These are phyloP conservation scores for Cephus pygmeus DNA, from an alignment of 2,888 invertebrate species.

Conservation along the genomic window DNA sequence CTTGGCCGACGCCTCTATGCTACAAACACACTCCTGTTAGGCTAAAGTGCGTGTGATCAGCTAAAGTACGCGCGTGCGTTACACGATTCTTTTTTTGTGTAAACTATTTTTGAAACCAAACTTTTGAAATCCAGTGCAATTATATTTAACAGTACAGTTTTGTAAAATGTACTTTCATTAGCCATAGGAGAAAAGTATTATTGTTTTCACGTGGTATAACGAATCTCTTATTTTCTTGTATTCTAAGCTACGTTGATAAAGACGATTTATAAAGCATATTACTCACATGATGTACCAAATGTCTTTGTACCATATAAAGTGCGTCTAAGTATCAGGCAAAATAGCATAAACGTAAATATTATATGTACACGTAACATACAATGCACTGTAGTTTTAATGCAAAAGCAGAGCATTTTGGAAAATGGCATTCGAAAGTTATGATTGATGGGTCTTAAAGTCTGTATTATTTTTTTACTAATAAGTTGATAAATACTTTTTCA, in stretches of 20 bases:
- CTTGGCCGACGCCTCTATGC: constrained; percentile 59
- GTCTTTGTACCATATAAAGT: neutral
- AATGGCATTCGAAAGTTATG: neutral
- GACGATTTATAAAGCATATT: neutral
- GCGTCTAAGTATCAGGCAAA: neutral
- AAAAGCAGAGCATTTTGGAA: neutral
- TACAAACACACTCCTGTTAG: constrained; percentile 62
- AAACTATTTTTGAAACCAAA: no score
- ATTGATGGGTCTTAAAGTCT: neutral
- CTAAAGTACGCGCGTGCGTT: neutral
- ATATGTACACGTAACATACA: neutral
- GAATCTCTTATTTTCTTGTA: neutral
- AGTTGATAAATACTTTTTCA: neutral
- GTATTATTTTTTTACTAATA: neutral
- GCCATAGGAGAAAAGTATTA: neutral
- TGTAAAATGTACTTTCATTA: neutral
- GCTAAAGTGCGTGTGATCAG: constrained; percentile 14
- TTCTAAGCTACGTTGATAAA: neutral
- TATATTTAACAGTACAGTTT: no score
- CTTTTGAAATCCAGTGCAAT: no score
- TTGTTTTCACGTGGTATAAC: neutral
- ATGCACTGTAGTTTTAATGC: neutral
- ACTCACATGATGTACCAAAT: neutral
- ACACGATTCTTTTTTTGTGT: neutral
- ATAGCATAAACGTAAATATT: neutral